Evolutionary conservation across 2,888 invertebrate genomes (phyloP), one percentile per base, ranked within the genome.

Genomic region (Eupithecia inturbata): DNA sequence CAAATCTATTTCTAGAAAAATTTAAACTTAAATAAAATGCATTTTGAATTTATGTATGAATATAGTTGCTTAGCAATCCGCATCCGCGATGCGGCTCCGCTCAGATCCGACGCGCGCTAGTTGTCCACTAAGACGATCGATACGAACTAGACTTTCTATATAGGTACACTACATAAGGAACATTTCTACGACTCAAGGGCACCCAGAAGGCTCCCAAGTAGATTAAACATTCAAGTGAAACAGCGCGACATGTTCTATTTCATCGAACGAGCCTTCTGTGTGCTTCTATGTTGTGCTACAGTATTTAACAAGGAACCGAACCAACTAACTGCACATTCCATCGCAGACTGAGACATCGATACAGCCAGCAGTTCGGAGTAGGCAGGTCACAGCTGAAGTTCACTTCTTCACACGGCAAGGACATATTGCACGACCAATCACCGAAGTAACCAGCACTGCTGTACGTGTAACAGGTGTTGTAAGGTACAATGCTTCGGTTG

Each of bases 251-350:
- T 16, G 19, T 19, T 19, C 0, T 19, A 45, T 19, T 45, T 10
- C n/a, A 9, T 49, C n/a, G 7, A n/a, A 5, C 49, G 57, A 57
- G 22, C 57, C 14, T 57, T 57, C 57, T 57, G 26, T 12, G 26
- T 22, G 33, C 10, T 33, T 63, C 10, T 63, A 19, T n/a, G 0
- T 19, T 9, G 31, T 64, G n/a, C 36, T 33, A 31, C 64, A 36
- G 16, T 33, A 64, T 6, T 6, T 1, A 19, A 22, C 7, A 62
- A 19, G 62, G 67, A 69, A 67, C 68, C 75, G 75, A 72, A 72
- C 67, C 74, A 78, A 91, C 91, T 90, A 87, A 91, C 91, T 82
- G 84, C 84, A 87, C 88, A 87, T 88, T 87, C 83, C 81, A 80
- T 77, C 77, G 84, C 36, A 82, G 79, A 75, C 84, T 57, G 57